Evolutionary conservation across 2,113 vertebrate species (phyloP).

Genomic region (Myotis davidii): DNA sequence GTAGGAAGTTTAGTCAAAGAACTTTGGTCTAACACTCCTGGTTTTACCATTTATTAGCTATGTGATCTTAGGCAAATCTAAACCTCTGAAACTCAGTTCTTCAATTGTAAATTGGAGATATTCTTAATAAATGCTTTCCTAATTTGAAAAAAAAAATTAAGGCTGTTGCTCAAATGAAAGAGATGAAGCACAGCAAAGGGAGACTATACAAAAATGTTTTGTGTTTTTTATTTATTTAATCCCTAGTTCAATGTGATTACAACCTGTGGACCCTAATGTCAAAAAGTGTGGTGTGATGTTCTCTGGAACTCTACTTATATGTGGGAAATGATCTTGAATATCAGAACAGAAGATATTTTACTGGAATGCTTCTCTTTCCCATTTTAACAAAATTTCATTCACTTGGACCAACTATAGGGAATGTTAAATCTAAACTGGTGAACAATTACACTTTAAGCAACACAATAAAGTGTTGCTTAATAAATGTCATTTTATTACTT

Average conservation of each 20-base stretch:
- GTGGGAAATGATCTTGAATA: not conserved
- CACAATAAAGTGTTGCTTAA: not conserved
- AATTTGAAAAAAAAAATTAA: too few relatives aligned
- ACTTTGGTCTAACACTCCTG: not conserved
- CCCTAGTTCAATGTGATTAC: not conserved
- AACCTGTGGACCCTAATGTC: not conserved
- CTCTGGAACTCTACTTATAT: not conserved
- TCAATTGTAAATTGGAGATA: not conserved
- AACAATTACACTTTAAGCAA: not conserved
- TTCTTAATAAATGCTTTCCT: not conserved
- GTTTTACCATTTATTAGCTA: not conserved
- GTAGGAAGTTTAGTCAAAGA: not conserved
- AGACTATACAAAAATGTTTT: not conserved
- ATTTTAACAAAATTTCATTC: not conserved
- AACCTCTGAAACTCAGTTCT: slow-evolving; percentile 1
- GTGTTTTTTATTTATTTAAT: not conserved
- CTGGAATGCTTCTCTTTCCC: not conserved
- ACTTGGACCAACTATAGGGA: not conserved
- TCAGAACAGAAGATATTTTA: not conserved
- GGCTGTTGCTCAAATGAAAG: not conserved
- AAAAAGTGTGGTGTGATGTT: not conserved
- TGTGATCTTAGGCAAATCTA: not conserved
- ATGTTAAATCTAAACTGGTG: slow-evolving; percentile 1
- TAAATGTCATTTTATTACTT: not conserved
- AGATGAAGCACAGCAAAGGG: not conserved